A percentile compares a stretch with the other conserved stretches of the same genome.
Conservation (phyloP, 2,797 vertebrate species). For the Champsocephalus gunnari region DNA sequence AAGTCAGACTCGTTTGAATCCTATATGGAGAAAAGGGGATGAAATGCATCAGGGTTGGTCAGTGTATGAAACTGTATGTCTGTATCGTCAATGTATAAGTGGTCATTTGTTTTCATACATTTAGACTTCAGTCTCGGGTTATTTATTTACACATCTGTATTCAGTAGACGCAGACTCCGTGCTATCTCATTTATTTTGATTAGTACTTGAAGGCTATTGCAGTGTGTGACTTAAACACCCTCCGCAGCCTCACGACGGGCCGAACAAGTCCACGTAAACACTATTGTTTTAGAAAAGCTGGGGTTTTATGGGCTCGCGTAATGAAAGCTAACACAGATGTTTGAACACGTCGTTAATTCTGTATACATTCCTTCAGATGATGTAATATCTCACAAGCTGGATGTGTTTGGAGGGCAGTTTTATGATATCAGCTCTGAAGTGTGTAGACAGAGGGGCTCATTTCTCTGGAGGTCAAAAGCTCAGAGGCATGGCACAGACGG, state of each 20-base stretch:
- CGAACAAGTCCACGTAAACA: constrained; percentile 69
- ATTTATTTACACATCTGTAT: constrained; percentile 66
- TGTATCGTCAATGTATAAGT: constrained; percentile 55
- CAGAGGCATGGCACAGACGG: not conserved
- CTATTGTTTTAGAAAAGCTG: constrained; percentile 70
- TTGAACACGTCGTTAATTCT: constrained; percentile 76
- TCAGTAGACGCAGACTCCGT: constrained; percentile 39
- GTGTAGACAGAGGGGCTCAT: constrained; percentile 9
- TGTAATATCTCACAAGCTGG: constrained; percentile 69
- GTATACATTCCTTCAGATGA: constrained; percentile 76
- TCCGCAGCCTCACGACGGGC: constrained; percentile 51
- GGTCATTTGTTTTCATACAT: constrained; percentile 58
- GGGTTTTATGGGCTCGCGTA: constrained; percentile 65
- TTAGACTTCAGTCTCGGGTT: constrained; percentile 42
- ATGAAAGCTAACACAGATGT: constrained; percentile 79
- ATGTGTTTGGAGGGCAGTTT: constrained; percentile 63
- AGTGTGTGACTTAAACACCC: constrained; percentile 12
- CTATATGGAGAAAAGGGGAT: constrained; percentile 68
- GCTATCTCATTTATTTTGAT: constrained; percentile 65
- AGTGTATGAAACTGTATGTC: constrained; percentile 40
- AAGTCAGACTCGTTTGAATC: constrained; percentile 63
- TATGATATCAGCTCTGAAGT: constrained; percentile 51
- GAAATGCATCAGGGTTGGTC: constrained; percentile 65
- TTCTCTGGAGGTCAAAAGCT: constrained; percentile 28
- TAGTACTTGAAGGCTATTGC: constrained; percentile 47